Base-by-base conservation (phyloP, 1,140 invertebrate genomes). In the Procambarus clarkii region DNA sequence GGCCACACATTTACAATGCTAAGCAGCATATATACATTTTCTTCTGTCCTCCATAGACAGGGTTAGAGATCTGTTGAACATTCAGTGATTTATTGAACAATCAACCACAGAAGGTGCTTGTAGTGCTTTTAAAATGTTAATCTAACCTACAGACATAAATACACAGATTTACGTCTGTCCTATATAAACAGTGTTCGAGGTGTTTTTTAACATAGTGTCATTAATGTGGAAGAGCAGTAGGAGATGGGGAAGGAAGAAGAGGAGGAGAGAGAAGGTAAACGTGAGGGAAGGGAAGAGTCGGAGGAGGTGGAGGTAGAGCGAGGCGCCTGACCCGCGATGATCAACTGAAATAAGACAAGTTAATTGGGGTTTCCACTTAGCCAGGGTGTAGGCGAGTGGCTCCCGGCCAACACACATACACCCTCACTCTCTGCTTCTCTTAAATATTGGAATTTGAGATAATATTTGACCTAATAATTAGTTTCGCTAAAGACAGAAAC, bases 341-440 rank as follows among this genome's bases (percentile, higher is more conserved):
- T 87, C 24, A 58, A 79, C 50, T 50, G 48, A 87, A 87, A 87
- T 87, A 87, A 78, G 85, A 87, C 76, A 77, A 78, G 85, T 76
- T 87, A 87, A 87, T 87, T 87, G 85, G 85, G 24, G 45, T 76
- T 87, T 87, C 85, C 85, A 87, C 85, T 87, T 78, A 76, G 76
- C 85, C 13, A 34, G 46, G 60, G 46, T 45, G 71, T 45, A 50
- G 50, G n/a, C 15, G 74, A 50, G 58, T 86, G 84, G 84, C 84
- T 58, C 76, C 76, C 54, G n/a, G 74, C 85, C 85, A 87, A 87
- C 21, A 77, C 21, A 87, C 24, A 60, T 45, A 76, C 85, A 79
- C 18, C 54, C n/a, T 34, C 50, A 24, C 80, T 58, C 50, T 80
- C 11, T 80, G 9, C 15, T 11, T 48, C 2, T 60, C 80, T 60